Percentiles rank a stretch among this genome's conserved stretches.
Conservation (phyloP, 2,888 invertebrate genomes). For the Sympetrum striolatum region DNA sequence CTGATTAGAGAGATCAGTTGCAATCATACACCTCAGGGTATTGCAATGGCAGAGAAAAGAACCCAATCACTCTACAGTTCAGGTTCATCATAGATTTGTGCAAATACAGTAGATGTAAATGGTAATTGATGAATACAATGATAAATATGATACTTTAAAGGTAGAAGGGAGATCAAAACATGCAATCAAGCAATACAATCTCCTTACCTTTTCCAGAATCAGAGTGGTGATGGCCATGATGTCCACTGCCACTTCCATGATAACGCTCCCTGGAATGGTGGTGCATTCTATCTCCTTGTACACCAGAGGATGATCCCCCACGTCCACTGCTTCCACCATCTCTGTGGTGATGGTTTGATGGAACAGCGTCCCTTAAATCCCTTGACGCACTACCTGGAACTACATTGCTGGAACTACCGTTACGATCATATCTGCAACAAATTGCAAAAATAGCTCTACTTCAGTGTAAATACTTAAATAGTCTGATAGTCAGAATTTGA, state of each 20-base stretch:
- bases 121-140: too few relatives aligned
- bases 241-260: conserved; percentile 1
- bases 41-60: too few relatives aligned
- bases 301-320: conserved; percentile 2
- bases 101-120: too few relatives aligned
- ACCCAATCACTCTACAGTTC: too few relatives aligned
- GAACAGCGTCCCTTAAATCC: conserved; percentile 10
- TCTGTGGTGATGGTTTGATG: conserved; percentile 9
- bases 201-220: conserved; percentile 18
- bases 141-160: too few relatives aligned
- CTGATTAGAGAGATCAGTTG: too few relatives aligned
- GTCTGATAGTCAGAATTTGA: too few relatives aligned
- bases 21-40: too few relatives aligned
- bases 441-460: neutral
- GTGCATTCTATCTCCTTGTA: neutral
- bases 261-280: conserved; percentile 24
- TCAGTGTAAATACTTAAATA: too few relatives aligned
- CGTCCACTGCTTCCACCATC: conserved; percentile 2
- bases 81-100: too few relatives aligned
- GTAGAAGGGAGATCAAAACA: too few relatives aligned
- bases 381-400: neutral
- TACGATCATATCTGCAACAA: conserved; percentile 6
- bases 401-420: neutral
- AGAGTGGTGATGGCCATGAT: conserved; percentile 30
- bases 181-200: too few relatives aligned